Base-by-base conservation (phyloP, 2,888 invertebrate species). In the Xestia c-nigrum region DNA sequence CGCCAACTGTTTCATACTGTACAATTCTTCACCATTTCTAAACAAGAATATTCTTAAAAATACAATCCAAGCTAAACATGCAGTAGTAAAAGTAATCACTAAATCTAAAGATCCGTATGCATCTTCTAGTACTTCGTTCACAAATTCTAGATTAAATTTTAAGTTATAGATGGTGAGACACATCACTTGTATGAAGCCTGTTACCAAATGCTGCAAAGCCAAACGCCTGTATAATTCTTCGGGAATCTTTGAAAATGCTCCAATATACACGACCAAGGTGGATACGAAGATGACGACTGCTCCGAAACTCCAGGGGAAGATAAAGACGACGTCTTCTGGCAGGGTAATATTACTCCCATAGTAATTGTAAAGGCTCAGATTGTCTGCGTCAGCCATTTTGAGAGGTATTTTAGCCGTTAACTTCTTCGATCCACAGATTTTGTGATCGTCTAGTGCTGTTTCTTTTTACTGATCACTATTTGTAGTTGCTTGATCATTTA, bases 31-130 rank as follows among this genome's bases (percentile, higher is more conserved):
- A 5, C 83, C 85, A 59, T 86, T 85, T 57, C 69, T 73, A 6
- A 89, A 88, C 14, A 90, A 40, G 31, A 89, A 89, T 19, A 90
- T 61, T 66, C 84, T 88, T 68, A 90, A 66, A 76, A 88, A 90
- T 31, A 87, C 71, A 10, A 89, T 77, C 84, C 86, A 83, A 12
- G 88, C 72, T 10, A 87, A 52, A 61, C 80, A 81, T 0, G 85
- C 79, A 6, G 88, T 84, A 10, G 78, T 81, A 3, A 87, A 80
- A 0, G 85, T 78, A 46, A 87, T 71, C 5, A 83, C 24, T 12
- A 90, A 40, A 63, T 89, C 89, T 16, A 88, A 38, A 61, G 72
- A 52, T 1, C 73, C 71, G 50, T 81, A 87, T 2, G 57, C 14
- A 5, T 66, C 52, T 7, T 71, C 9, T 43, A 84, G 7, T 0